Base-by-base conservation (phyloP, 2,797 vertebrate species). In the Thunnus albacares region DNA sequence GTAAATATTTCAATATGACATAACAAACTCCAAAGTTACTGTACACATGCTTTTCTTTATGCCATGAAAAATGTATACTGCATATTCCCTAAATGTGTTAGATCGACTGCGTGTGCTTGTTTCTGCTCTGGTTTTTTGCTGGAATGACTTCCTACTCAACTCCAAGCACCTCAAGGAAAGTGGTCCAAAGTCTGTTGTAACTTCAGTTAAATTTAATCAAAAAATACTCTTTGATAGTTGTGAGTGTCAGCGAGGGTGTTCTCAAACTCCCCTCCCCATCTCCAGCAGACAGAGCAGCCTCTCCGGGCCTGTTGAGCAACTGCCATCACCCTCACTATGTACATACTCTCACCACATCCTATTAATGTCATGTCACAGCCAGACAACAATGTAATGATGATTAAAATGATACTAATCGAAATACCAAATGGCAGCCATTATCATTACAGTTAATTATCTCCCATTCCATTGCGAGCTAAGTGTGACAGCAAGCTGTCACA, bases 321-420 rank as follows among this genome's bases (percentile, higher is more conserved):
- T 11, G 52, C 38, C 70, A 55, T 75, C 18, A 1, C 55, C 58
- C 65, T 81, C n/a, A 0, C 76, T 52, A 62, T 33, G 71, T 12
- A 75, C 80, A 75, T 70, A 43, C 71, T 66, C 71, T 87, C 81
- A 86, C 82, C 77, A 76, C 79, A 49, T 85, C 79, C 87, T 82
- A 89, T 91, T 89, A 90, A 88, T 84, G 82, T 85, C 87, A 89
- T 75, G 78, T 89, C 90, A 89, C 86, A 92, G 88, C 80, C 74
- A 92, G 87, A 91, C 89, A 92, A 90, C 77, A 90, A 85, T 77
- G 84, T 90, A 88, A 92, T 92, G 87, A 91, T 90, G 86, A 94
- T 93, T 87, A 92, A 90, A 92, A 89, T 87, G 82, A 89, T 71
- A 65, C 80, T 86, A 90, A 91, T 91, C 69, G 74, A 89, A 93